Percentiles rank a stretch among this genome's conserved stretches.
Evolutionary conservation across 2,113 vertebrate species (phyloP).

Genomic region (Phalacrocorax pelagicus): DNA sequence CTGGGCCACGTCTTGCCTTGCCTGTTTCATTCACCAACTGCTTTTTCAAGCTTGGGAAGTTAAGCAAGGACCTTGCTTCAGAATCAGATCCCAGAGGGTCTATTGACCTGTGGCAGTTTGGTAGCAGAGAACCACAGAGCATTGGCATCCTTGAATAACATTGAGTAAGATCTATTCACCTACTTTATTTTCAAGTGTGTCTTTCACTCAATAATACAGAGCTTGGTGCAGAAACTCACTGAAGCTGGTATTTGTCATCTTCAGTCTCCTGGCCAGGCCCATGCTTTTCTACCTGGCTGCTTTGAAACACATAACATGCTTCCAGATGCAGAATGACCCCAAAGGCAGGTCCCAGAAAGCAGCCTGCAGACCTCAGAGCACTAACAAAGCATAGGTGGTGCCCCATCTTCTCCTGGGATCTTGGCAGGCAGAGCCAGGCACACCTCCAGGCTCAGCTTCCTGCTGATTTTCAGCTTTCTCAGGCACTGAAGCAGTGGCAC

Average conservation of each 20-base stretch:
- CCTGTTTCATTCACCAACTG: accelerated
- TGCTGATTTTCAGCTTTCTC: not conserved
- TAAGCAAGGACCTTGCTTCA: not conserved
- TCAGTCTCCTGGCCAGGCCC: not conserved
- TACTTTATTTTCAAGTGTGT: not conserved
- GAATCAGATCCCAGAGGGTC: not conserved
- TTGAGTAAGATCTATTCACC: not conserved
- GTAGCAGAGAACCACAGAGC: not conserved
- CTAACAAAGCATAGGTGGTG: not conserved
- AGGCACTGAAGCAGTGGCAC: accelerated
- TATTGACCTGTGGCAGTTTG: not conserved
- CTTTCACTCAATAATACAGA: not conserved
- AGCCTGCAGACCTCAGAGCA: not conserved
- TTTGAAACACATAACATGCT: not conserved
- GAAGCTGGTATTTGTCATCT: not conserved
- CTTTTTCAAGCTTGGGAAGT: not conserved
- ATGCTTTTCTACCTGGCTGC: not conserved
- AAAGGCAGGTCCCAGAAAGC: not conserved
- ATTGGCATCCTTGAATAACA: not conserved
- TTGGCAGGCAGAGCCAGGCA: not conserved
- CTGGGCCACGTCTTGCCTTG: not conserved
- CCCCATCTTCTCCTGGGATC: not conserved
- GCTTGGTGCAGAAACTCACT: not conserved
- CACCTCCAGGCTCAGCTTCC: accelerated
- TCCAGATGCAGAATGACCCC: not conserved